phyloP scores from a whole-genome alignment of 2,888 invertebrate species.

The Macrosoma leucophasiata region DNA sequence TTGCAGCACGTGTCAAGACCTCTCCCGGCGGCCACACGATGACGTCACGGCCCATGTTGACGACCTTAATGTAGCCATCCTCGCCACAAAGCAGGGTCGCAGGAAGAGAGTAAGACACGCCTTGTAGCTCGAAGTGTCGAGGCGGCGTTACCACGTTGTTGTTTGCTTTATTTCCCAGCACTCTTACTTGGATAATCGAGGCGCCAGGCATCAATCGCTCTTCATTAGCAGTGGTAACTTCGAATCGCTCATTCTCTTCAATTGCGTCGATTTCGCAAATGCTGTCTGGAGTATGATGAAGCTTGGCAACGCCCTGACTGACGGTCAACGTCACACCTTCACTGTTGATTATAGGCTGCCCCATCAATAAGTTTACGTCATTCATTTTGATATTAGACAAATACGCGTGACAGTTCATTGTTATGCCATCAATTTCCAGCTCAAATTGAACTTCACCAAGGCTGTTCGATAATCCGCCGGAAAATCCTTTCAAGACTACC shows the following conservation, averaged over 20 bases:
- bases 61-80: slow-evolving; percentile 24
- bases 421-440: slow-evolving; percentile 19
- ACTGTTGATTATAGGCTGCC: slow-evolving; percentile 26
- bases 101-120: slow-evolving; percentile 23
- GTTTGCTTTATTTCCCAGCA: slow-evolving; percentile 14
- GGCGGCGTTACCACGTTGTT: slow-evolving; percentile 22
- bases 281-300: slow-evolving; percentile 4
- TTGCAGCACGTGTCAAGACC: slow-evolving; percentile 14
- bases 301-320: slow-evolving; percentile 8
- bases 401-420: slow-evolving; percentile 12
- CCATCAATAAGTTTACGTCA: slow-evolving; percentile 23
- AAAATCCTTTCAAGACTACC: slow-evolving; percentile 20
- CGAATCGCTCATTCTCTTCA: slow-evolving; percentile 13
- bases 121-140: slow-evolving; percentile 24
- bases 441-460: slow-evolving; percentile 23
- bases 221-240: slow-evolving; percentile 12
- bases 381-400: slow-evolving; percentile 20
- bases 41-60: slow-evolving; percentile 20
- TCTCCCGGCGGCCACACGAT: slow-evolving; percentile 14
- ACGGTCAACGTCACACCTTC: slow-evolving; percentile 17
- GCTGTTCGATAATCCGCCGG: slow-evolving; percentile 11
- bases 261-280: slow-evolving; percentile 3
- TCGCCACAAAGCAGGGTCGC: slow-evolving; percentile 25
- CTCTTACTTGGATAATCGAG: slow-evolving; percentile 20
- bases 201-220: slow-evolving; percentile 20